A percentile compares a stretch with the other conserved stretches of the same genome.
These are phyloP conservation scores for Proterorhinus semilunaris DNA, from an alignment of 2,113 vertebrate species.

Conservation along the genomic window DNA sequence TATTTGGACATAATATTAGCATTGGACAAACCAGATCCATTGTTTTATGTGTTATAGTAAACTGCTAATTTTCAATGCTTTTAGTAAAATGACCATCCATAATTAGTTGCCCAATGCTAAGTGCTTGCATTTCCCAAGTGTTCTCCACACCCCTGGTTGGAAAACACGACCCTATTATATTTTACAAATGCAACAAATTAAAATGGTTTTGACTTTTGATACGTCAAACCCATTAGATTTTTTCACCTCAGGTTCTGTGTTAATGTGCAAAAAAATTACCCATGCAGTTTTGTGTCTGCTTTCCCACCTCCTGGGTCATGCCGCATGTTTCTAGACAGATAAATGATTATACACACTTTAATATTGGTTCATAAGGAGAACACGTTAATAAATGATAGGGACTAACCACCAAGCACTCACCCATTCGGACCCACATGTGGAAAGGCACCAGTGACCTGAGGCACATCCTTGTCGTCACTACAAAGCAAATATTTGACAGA, in stretches of 20 bases:
- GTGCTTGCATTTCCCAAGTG: too few species aligned
- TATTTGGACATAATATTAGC: too few species aligned
- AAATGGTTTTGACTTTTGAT: too few species aligned
- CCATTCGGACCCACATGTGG: conserved; percentile 4
- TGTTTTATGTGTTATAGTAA: too few species aligned
- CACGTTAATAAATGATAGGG: background rate
- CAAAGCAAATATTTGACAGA: conserved; percentile 19
- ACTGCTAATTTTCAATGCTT: too few species aligned
- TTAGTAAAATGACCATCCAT: too few species aligned
- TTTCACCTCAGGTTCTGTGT: background rate
- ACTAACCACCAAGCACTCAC: conserved; percentile 4
- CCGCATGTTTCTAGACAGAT: conserved; percentile 11
- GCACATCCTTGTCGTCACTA: background rate
- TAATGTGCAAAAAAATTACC: conserved; percentile 15
- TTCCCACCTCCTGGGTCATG: conserved; percentile 43
- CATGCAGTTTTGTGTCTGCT: background rate
- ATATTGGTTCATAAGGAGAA: background rate
- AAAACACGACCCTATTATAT: too few species aligned
- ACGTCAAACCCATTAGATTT: background rate
- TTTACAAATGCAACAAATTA: too few species aligned
- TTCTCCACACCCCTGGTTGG: too few species aligned
- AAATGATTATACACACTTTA: background rate
- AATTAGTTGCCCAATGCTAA: too few species aligned
- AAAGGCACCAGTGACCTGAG: background rate
- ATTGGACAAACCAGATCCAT: too few species aligned